A percentile compares a stretch with the other conserved stretches of the same genome.
Evolutionary conservation across 1,140 invertebrate species (phyloP).

Genomic region (Euura saliciscinereae): DNA sequence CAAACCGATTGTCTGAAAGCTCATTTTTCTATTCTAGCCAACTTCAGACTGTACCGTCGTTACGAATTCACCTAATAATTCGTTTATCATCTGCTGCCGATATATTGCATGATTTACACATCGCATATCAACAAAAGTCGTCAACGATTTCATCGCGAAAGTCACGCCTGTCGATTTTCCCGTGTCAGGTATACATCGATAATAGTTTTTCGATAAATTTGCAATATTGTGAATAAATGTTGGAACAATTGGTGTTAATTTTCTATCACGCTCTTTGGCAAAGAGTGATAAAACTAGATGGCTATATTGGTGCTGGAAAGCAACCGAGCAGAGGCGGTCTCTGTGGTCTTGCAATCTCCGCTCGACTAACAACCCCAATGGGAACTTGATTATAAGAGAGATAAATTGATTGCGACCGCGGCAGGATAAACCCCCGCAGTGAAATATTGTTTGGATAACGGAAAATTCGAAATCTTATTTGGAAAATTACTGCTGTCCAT

Average conservation of each 20-base stretch:
- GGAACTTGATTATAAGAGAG: constrained; percentile 4
- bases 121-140: too few relatives aligned
- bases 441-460: not conserved
- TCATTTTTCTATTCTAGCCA: too few relatives aligned
- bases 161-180: too few relatives aligned
- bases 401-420: not conserved
- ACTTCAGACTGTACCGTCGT: too few relatives aligned
- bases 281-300: not conserved
- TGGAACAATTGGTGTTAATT: not conserved
- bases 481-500: not conserved
- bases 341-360: not conserved
- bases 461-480: constrained; percentile 6
- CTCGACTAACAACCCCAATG: constrained; percentile 3
- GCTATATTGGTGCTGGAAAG: not conserved
- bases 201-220: not conserved
- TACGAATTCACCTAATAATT: too few relatives aligned
- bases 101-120: too few relatives aligned
- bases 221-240: not conserved
- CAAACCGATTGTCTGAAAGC: too few relatives aligned
- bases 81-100: too few relatives aligned
- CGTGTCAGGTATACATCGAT: too few relatives aligned
- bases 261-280: not conserved
- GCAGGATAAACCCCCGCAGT: not conserved
- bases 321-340: not conserved
- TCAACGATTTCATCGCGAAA: too few relatives aligned